Evolutionary conservation across 1,140 invertebrate species (phyloP).

Genomic region (Lethrus apterus): DNA sequence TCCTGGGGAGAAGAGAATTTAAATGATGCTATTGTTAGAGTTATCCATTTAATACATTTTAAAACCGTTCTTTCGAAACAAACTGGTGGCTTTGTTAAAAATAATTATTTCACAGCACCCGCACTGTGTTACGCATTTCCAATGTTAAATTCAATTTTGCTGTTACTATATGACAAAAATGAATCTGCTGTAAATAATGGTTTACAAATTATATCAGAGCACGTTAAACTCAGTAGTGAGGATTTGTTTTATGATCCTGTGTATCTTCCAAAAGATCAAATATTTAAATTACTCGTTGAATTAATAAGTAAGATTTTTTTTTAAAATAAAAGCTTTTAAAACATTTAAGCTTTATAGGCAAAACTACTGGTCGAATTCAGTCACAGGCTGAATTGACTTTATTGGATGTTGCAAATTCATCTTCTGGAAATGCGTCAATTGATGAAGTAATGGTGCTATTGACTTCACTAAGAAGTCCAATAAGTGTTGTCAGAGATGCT

Average conservation of each 20-base stretch:
- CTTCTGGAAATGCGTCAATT: slow-evolving; percentile 54
- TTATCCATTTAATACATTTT: slow-evolving; percentile 42
- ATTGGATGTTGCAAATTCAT: slow-evolving; percentile 66
- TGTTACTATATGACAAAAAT: slow-evolving; percentile 44
- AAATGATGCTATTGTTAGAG: slow-evolving; percentile 41
- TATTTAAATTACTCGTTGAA: slow-evolving; percentile 73
- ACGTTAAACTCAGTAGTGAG: slow-evolving; percentile 56
- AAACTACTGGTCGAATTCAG: slow-evolving; percentile 60
- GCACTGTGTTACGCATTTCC: slow-evolving; percentile 80
- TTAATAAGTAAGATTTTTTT: slow-evolving; percentile 57
- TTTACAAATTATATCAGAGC: slow-evolving; percentile 63
- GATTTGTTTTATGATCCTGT: slow-evolving; percentile 60
- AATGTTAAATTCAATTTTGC: slow-evolving; percentile 62
- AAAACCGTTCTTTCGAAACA: slow-evolving; percentile 40
- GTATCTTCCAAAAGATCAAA: slow-evolving; percentile 70
- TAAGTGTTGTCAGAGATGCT: slow-evolving; percentile 67
- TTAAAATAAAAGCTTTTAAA: not conserved
- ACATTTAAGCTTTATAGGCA: slow-evolving; percentile 40
- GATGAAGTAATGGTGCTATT: slow-evolving; percentile 74
- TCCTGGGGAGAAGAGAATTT: slow-evolving; percentile 69
- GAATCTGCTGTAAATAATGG: slow-evolving; percentile 54
- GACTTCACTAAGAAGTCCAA: slow-evolving; percentile 64
- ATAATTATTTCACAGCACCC: slow-evolving; percentile 41
- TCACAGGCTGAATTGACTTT: slow-evolving; percentile 67
- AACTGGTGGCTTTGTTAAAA: not conserved